Evolutionary conservation across 2,888 invertebrate genomes (phyloP).

Genomic region (Parascotia fuliginaria): DNA sequence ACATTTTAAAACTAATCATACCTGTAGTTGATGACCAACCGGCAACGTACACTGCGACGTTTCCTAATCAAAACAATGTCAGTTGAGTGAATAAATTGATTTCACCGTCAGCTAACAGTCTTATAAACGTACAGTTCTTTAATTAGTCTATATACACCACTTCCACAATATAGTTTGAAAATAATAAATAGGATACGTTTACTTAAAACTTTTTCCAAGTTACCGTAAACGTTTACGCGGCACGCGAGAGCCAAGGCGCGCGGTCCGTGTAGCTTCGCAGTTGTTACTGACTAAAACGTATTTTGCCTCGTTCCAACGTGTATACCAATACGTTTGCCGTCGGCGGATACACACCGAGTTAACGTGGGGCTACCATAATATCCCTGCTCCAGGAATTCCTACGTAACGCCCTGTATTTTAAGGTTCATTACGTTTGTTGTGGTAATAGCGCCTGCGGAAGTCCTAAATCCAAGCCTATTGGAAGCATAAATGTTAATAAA

Average conservation of each 20-base stretch:
- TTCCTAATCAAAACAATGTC: slow-evolving; percentile 75
- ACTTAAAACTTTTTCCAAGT: slow-evolving; percentile 65
- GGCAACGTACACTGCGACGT: slow-evolving; percentile 55
- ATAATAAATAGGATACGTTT: slow-evolving; percentile 20
- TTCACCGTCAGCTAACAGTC: slow-evolving; percentile 42
- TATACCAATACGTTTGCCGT: slow-evolving; percentile 54
- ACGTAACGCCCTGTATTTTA: slow-evolving; percentile 38
- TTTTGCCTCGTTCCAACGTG: slow-evolving; percentile 55
- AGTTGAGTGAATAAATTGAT: slow-evolving; percentile 57
- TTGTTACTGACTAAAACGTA: slow-evolving; percentile 71
- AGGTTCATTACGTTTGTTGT: slow-evolving; percentile 28
- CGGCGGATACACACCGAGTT: slow-evolving; percentile 42
- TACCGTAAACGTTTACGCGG: slow-evolving; percentile 77
- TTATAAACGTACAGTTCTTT: slow-evolving; percentile 31
- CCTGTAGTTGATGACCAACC: slow-evolving; percentile 68
- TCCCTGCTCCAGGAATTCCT: slow-evolving; percentile 55
- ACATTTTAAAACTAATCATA: slow-evolving; percentile 60
- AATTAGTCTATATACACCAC: slow-evolving; percentile 48
- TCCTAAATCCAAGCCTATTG: slow-evolving; percentile 44
- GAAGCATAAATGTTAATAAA: slow-evolving; percentile 48
- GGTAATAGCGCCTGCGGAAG: slow-evolving; percentile 32
- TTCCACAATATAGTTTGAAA: slow-evolving; percentile 41
- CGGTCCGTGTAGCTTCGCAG: slow-evolving; percentile 66
- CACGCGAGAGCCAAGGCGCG: slow-evolving; percentile 65
- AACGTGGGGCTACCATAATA: slow-evolving; percentile 39